A percentile compares a stretch with the other conserved stretches of the same genome.
phyloP scores from a whole-genome alignment of 1,140 invertebrate genomes.

The Philopotamus ludificatus region DNA sequence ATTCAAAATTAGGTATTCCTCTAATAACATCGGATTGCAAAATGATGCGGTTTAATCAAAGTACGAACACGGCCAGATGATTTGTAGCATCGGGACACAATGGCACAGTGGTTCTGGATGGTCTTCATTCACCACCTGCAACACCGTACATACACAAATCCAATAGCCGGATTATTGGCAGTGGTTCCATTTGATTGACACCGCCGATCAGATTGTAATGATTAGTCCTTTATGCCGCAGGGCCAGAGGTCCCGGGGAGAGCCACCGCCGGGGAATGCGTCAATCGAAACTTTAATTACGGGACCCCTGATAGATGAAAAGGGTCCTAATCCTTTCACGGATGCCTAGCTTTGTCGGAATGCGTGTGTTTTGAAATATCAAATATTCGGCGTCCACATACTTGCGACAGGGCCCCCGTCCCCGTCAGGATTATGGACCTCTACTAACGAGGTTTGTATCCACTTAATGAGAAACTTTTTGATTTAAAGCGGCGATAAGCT shows the following conservation, averaged over 20 bases:
- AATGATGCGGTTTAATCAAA: no score
- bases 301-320: constrained; percentile 38
- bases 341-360: constrained; percentile 29
- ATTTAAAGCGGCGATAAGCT: constrained; percentile 33
- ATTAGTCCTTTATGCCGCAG: constrained; percentile 31
- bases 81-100: no score
- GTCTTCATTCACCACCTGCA: no score
- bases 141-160: no score
- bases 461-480: constrained; percentile 38
- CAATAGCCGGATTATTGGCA: no score
- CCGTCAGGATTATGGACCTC: constrained; percentile 24
- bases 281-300: constrained; percentile 40
- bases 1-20: no score
- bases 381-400: constrained; percentile 40
- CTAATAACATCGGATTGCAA: no score
- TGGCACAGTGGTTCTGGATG: no score
- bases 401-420: no score
- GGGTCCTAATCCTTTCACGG: constrained; percentile 40
- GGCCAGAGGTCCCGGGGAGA: neutral
- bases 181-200: constrained; percentile 39
- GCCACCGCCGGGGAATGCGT: constrained; percentile 21
- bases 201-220: constrained; percentile 39
- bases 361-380: constrained; percentile 42
- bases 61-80: no score
- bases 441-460: constrained; percentile 38